Base-by-base conservation (phyloP, 2,797 vertebrate species). In the Astyanax mexicanus region DNA sequence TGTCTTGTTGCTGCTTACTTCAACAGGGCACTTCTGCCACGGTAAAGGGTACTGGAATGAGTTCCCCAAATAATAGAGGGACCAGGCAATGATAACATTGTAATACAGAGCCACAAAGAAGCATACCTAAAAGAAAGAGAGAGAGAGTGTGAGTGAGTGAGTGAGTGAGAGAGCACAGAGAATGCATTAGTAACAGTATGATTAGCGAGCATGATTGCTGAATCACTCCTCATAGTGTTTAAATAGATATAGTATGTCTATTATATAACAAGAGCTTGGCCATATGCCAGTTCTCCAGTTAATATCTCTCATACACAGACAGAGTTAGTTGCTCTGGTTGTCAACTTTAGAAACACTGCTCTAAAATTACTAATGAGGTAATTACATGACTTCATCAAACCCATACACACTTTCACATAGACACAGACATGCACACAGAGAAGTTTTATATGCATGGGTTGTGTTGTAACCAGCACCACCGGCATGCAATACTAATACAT, bases 51-150 rank as follows among this genome's bases (percentile, higher is more conserved):
- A 92, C 87, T 93, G 94, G 78, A 97, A 95, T 12, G 95, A 97
- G 81, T 92, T 94, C 0, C 90, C 89, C 87, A 97, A 40, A 84
- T 95, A 96, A 89, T 94, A 96, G 45, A 96, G 85, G 61, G 93
- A 94, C 96, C 96, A 97, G 3, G 93, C 93, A 23, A 96, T 93
- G 81, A 95, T 94, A 37, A 95, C 93, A 17, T 96, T 96, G 83
- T 96, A 96, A 88, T 96, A 97, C 17, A 95, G 87, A 45, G 92
- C 93, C 81, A 96, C 92, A 12, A 95, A 94, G 84, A 93, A 89
- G 73, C 95, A 96, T 7, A 96, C 95, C 95, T 97, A 68, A 23
- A n/a, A 73, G 4, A 47, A 42, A 21, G 3, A 73, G 7, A 57
- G 21, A 58, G 23, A 66, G n/a, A 62, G 5, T 73, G 37, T 52